A percentile compares a stretch with the other conserved stretches of the same genome.
These are phyloP conservation scores for Eupithecia dodoneata DNA, from an alignment of 2,888 invertebrate species.

Conservation along the genomic window DNA sequence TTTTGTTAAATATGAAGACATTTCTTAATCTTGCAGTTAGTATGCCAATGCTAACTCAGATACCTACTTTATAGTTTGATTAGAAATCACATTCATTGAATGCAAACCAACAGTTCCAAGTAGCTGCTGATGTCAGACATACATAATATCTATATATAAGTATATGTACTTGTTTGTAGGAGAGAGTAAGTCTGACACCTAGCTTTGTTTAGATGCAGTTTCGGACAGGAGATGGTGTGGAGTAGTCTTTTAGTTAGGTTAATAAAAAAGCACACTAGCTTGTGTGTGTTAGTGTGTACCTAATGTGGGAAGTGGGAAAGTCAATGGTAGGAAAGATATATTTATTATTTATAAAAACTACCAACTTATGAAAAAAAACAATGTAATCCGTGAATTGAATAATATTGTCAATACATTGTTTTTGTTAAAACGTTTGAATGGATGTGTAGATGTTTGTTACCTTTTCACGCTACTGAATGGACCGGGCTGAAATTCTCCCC, in stretches of 20 bases:
- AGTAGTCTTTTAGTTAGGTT: slow-evolving; percentile 36
- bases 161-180: slow-evolving; percentile 34
- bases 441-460: too few relatives aligned
- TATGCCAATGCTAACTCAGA: background rate
- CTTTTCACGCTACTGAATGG: too few relatives aligned
- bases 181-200: slow-evolving; percentile 65
- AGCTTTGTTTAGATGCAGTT: slow-evolving; percentile 72
- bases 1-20: background rate
- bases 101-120: slow-evolving; percentile 24
- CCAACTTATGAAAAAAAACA: too few relatives aligned
- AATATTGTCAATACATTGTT: too few relatives aligned
- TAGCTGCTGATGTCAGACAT: slow-evolving; percentile 15
- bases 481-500: too few relatives aligned
- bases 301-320: too few relatives aligned
- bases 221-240: slow-evolving; percentile 52
- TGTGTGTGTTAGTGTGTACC: too few relatives aligned
- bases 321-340: too few relatives aligned
- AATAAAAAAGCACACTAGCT: background rate
- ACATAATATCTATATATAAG: slow-evolving; percentile 30
- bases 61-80: slow-evolving; percentile 3
- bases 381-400: too few relatives aligned
- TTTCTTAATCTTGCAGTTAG: background rate
- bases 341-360: too few relatives aligned
- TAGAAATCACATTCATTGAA: slow-evolving; percentile 9
- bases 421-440: too few relatives aligned